Base-by-base conservation (phyloP, 2,797 vertebrate genomes). In the Chelonia mydas region DNA sequence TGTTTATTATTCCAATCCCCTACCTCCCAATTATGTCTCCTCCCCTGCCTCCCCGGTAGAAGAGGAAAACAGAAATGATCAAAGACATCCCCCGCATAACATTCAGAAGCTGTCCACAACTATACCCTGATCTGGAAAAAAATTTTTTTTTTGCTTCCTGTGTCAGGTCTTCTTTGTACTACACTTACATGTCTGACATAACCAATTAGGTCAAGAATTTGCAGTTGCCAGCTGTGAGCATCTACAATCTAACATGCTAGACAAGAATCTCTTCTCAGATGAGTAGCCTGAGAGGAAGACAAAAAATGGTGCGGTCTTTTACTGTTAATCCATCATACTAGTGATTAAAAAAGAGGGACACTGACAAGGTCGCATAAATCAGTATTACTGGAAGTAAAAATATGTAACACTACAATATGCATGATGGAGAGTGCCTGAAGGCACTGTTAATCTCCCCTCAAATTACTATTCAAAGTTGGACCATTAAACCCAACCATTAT, bases 141-240 rank as follows among this genome's bases (percentile, higher is more conserved):
- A 2, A 72, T 86, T 28, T 94, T 88, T 88, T 90, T 87, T n/a
- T 37, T 87, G 72, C 21, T 1, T 47, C 91, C 79, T 2, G 41
- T 23, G 92, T 95, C 95, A 15, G 81, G 82, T 89, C 92, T 87
- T 90, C 68, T 91, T 87, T 41, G 11, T 83, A 86, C 93, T 4
- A 33, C 1, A 0, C 81, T n/a, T 54, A 5, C 50, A 3, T 1
- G 74, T 86, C 96, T 87, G 93, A 92, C 90, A 84, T 25, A 81
- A 83, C 90, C 95, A 84, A 74, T 96, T 95, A 90, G 78, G 90
- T 90, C 82, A 81, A 86, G 89, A 95, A 94, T 95, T 95, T 94
- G 94, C 47, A 83, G 90, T 57, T n/a, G 27, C 93, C 91, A 96
- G 95, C 97, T 96, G 89, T 88, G 89, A 37, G 72, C 92, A 93